A percentile compares a stretch with the other conserved stretches of the same genome.
These are phyloP conservation scores for Thera obeliscata DNA, from an alignment of 2,888 invertebrate genomes.

Conservation along the genomic window DNA sequence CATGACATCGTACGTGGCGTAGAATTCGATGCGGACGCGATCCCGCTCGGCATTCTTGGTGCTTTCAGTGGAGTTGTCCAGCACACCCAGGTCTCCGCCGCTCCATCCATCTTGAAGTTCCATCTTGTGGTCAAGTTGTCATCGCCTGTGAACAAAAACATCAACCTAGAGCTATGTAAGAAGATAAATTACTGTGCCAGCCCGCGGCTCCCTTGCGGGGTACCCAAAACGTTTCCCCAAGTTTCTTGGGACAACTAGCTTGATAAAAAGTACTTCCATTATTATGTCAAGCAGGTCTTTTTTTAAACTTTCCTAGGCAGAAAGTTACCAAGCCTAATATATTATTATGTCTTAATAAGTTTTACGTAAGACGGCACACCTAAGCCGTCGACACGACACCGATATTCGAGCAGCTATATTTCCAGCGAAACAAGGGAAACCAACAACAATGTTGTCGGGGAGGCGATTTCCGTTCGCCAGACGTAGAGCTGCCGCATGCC, in stretches of 20 bases:
- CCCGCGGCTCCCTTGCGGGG: too few species aligned
- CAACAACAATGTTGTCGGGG: slow-evolving; percentile 79
- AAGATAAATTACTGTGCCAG: too few species aligned
- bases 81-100: slow-evolving; percentile 63
- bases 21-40: slow-evolving; percentile 91
- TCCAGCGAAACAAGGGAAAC: slow-evolving; percentile 57
- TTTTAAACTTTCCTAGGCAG: too few species aligned
- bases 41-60: slow-evolving; percentile 85
- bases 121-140: slow-evolving; percentile 79
- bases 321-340: too few species aligned
- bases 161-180: slow-evolving; percentile 9
- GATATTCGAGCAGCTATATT: slow-evolving; percentile 35
- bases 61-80: slow-evolving; percentile 70
- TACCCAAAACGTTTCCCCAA: too few species aligned
- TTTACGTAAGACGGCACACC: background rate
- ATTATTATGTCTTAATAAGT: slow-evolving; percentile 4
- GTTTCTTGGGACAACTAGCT: too few species aligned
- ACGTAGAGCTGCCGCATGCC: slow-evolving; percentile 51
- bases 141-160: slow-evolving; percentile 72
- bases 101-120: slow-evolving; percentile 77
- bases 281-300: too few species aligned
- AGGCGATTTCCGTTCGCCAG: slow-evolving; percentile 78
- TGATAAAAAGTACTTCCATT: too few species aligned
- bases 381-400: slow-evolving; percentile 1
- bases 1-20: slow-evolving; percentile 96